These are phyloP conservation scores for Lagopus leucura DNA, from an alignment of 2,113 vertebrate species.

Conservation along the genomic window DNA sequence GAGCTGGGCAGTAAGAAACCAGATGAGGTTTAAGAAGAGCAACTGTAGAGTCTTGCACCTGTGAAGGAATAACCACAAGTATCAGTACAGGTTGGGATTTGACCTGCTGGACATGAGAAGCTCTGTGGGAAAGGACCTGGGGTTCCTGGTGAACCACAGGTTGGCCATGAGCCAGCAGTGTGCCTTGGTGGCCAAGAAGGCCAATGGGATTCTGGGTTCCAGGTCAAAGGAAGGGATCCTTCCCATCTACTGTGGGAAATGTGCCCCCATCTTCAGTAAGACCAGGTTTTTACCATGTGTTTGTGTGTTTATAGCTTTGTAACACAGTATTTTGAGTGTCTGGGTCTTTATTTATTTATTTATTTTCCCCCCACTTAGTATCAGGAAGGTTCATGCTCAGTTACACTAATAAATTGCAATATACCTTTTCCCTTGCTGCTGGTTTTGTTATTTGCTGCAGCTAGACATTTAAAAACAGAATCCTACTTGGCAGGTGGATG, in stretches of 20 bases:
- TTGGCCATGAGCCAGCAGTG: too few species aligned
- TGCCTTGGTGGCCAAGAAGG: too few species aligned
- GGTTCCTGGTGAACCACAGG: too few species aligned
- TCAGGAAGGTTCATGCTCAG: neutral
- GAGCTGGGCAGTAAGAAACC: too few species aligned
- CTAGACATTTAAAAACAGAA: neutral
- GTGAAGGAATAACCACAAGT: too few species aligned
- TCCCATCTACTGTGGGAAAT: neutral
- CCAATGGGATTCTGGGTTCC: too few species aligned
- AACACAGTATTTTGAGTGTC: neutral
- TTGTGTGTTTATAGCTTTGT: neutral
- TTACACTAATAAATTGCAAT: neutral
- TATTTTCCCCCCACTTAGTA: neutral
- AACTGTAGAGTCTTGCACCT: too few species aligned
- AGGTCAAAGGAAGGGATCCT: too few species aligned
- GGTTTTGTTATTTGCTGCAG: neutral
- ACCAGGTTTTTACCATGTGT: neutral
- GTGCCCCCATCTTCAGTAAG: neutral
- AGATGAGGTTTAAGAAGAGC: too few species aligned
- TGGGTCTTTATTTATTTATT: neutral
- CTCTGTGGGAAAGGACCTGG: too few species aligned
- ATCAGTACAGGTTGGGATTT: too few species aligned
- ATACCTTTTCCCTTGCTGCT: neutral
- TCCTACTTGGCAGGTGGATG: neutral
- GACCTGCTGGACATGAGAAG: too few species aligned